Conservation (phyloP, 2,888 invertebrate species). For the Bellardia pandia region DNA sequence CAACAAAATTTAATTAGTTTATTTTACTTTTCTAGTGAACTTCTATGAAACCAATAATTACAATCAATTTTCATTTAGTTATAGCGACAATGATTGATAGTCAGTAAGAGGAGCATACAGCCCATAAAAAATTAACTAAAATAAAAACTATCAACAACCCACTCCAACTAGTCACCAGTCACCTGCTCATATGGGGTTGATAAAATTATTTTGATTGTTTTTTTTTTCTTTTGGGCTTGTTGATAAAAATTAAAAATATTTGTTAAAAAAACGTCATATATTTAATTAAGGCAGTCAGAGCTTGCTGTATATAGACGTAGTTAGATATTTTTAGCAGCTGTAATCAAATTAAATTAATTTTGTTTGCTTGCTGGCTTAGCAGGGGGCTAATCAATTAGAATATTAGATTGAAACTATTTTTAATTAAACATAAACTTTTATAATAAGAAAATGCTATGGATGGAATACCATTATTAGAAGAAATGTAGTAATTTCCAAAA, state of each 20-base stretch:
- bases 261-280: conserved; percentile 18
- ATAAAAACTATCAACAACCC: neutral
- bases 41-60: neutral
- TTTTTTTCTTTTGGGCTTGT: neutral
- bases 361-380: neutral
- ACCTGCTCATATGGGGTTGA: conserved; percentile 3
- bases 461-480: no score
- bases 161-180: neutral
- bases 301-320: neutral
- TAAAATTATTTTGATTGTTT: conserved; percentile 8
- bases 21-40: neutral
- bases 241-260: neutral
- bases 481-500: no score
- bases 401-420: conserved; percentile 1
- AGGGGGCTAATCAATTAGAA: conserved; percentile 21
- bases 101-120: neutral
- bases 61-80: neutral
- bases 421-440: neutral
- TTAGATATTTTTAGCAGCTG: neutral
- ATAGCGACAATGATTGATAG: neutral
- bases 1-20: neutral
- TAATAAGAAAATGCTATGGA: no score
- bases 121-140: neutral
- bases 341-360: conserved; percentile 14
- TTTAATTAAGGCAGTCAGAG: neutral